Conservation (phyloP, 2,797 vertebrate genomes). For the Rhynchotus rufescens region DNA sequence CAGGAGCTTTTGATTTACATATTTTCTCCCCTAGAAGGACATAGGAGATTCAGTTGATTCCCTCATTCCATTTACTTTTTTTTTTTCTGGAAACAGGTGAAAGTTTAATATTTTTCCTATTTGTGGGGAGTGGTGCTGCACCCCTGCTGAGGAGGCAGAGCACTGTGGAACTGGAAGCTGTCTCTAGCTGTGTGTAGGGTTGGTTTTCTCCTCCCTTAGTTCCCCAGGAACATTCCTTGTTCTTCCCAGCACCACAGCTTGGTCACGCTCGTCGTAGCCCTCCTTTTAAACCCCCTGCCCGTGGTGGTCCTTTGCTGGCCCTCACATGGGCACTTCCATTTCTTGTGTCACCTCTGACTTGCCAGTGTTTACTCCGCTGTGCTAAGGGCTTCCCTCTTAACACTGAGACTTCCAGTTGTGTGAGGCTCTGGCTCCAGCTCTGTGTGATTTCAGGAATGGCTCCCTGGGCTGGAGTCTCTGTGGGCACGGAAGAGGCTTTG, state of each 20-base stretch:
- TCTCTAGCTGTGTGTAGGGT: background rate
- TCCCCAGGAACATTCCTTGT: background rate
- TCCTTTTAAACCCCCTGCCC: background rate
- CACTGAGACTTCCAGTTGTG: background rate
- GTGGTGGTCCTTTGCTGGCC: background rate
- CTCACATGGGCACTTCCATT: background rate
- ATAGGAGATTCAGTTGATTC: background rate
- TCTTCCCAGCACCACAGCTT: background rate
- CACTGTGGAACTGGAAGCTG: background rate
- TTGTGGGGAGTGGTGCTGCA: background rate
- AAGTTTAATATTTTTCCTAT: background rate
- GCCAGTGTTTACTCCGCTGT: background rate
- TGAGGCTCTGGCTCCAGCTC: background rate
- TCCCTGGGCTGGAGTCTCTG: background rate
- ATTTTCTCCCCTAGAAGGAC: background rate
- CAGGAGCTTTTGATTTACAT: background rate
- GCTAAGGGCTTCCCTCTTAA: background rate
- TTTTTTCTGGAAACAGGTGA: background rate
- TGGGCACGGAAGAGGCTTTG: background rate
- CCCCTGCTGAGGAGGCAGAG: background rate
- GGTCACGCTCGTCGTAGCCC: background rate
- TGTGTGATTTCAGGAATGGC: background rate
- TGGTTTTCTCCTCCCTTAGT: fast-evolving
- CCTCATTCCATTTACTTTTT: background rate
- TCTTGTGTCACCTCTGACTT: background rate